phyloP scores from a whole-genome alignment of 2,113 vertebrate genomes.

The Lepus timidus region DNA sequence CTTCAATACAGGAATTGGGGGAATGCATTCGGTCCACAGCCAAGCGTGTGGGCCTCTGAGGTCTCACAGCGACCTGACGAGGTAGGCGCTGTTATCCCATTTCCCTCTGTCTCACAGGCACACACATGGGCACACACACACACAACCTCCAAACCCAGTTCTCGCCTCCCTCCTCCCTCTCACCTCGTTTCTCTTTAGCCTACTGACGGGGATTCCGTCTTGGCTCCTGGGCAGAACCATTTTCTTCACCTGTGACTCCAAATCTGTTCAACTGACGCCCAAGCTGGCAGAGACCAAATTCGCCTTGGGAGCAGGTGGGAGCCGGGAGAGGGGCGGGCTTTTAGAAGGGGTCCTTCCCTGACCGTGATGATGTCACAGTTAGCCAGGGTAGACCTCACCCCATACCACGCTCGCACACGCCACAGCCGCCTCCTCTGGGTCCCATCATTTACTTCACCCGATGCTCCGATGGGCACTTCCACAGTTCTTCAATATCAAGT shows the following conservation, averaged over 20 bases:
- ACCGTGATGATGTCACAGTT: rapidly evolving
- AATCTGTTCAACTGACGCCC: background rate
- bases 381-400: background rate
- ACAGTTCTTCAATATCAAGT: conserved; percentile 45
- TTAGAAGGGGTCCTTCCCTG: background rate
- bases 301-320: background rate
- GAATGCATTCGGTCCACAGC: background rate
- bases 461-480: conserved; percentile 32
- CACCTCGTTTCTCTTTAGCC: background rate
- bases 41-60: background rate
- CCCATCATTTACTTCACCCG: background rate
- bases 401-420: rapidly evolving
- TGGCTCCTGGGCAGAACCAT: background rate
- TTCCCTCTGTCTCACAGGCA: background rate
- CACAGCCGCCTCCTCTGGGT: background rate
- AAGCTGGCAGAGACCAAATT: background rate
- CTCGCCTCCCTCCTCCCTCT: background rate
- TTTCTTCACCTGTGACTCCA: background rate
- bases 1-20: background rate
- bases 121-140: too few species aligned
- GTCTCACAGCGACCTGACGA: background rate
- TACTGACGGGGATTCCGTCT: background rate
- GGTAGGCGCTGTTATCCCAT: background rate
- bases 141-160: background rate
- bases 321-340: background rate